Evolutionary conservation across 2,797 vertebrate genomes (phyloP).

Genomic region (Anolis apletophallus): DNA sequence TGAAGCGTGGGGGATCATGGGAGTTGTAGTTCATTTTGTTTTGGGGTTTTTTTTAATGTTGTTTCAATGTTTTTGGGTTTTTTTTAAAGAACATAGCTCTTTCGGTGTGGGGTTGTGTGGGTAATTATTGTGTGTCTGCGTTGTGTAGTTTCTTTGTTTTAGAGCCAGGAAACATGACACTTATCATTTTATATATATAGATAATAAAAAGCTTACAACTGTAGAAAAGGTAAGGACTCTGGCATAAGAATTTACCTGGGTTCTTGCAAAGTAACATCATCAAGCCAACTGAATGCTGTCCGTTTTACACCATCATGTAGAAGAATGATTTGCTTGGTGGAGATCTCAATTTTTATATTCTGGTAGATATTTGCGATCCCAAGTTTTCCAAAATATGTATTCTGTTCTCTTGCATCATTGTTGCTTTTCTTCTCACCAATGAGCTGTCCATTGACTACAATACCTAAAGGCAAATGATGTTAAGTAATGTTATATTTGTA

Average conservation of each 20-base stretch:
- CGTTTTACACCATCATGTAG: constrained; percentile 72
- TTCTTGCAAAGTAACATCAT: constrained; percentile 76
- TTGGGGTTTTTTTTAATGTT: too few species aligned
- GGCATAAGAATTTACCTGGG: constrained; percentile 67
- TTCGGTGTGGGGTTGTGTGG: too few species aligned
- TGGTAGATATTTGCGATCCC: constrained; percentile 82
- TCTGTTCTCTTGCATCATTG: constrained; percentile 69
- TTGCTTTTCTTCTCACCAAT: constrained; percentile 84
- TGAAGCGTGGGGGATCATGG: too few species aligned
- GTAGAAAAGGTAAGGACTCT: not conserved
- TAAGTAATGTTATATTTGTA: not conserved
- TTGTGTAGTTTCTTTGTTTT: too few species aligned
- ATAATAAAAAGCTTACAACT: not conserved
- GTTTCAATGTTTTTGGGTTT: too few species aligned
- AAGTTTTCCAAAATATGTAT: constrained; percentile 90
- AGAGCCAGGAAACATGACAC: too few species aligned
- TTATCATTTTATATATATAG: too few species aligned
- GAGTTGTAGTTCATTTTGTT: too few species aligned
- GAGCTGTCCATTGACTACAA: constrained; percentile 88
- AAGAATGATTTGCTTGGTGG: constrained; percentile 81
- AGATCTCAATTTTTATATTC: constrained; percentile 84
- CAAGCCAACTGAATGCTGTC: constrained; percentile 82
- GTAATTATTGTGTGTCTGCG: too few species aligned
- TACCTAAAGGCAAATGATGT: constrained; percentile 75
- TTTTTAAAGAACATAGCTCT: too few species aligned